phyloP scores from a whole-genome alignment of 2,797 vertebrate species.

The Galago senegalensis region DNA sequence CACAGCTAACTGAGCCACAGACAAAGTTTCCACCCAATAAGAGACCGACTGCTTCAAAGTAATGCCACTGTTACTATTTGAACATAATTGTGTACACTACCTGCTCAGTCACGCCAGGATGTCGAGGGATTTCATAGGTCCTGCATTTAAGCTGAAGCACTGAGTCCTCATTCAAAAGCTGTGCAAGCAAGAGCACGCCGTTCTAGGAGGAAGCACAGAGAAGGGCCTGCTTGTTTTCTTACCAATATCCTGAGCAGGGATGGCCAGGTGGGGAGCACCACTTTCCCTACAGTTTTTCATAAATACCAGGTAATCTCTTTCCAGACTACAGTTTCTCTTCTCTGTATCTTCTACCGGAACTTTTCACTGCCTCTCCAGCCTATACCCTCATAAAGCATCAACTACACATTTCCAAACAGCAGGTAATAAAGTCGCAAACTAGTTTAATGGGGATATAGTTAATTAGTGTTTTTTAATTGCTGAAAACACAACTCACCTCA shows the following conservation, averaged over 20 bases:
- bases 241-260: rapidly evolving
- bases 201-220: conserved; percentile 89
- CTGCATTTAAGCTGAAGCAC: conserved; percentile 97
- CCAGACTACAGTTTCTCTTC: neutral
- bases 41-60: neutral
- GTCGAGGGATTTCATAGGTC: conserved; percentile 97
- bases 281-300: neutral
- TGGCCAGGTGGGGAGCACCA: neutral
- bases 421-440: neutral
- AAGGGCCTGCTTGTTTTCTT: neutral
- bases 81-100: conserved; percentile 83
- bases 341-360: neutral
- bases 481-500: conserved; percentile 91
- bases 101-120: conserved; percentile 98
- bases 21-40: conserved; percentile 7
- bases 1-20: neutral
- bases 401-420: neutral
- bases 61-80: conserved; percentile 58
- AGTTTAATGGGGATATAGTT: neutral
- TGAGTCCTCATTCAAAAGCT: conserved; percentile 96
- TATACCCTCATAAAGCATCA: neutral
- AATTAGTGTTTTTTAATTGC: neutral
- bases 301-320: no score
- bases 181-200: conserved; percentile 97
- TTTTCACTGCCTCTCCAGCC: no score